Conservation (phyloP, 1,140 invertebrate species). For the Andricus grossulariae region DNA sequence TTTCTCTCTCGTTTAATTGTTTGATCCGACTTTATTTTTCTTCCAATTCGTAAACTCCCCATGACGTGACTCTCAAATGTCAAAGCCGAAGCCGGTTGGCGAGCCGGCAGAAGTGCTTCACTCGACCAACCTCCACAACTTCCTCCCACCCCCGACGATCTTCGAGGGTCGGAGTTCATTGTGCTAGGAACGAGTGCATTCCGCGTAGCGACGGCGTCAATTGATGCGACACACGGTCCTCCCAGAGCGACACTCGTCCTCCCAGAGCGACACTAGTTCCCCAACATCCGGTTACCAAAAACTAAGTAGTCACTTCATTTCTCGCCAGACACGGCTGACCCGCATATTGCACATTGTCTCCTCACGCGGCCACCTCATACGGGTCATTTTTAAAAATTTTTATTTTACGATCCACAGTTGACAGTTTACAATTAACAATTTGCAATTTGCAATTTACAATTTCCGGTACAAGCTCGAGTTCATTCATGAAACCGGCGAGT, state of each 20-base stretch:
- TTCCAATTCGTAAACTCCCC: background rate
- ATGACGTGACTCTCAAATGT: slow-evolving; percentile 18
- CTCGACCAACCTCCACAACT: slow-evolving; percentile 30
- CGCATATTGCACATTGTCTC: slow-evolving; percentile 3
- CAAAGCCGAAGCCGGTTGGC: slow-evolving; percentile 27
- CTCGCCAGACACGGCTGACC: background rate
- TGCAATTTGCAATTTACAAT: too few species aligned
- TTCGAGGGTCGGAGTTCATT: slow-evolving; percentile 68
- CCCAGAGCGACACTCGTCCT: background rate
- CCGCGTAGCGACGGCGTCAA: slow-evolving; percentile 49
- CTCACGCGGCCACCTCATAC: background rate
- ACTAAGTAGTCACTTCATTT: background rate
- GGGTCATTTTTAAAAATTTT: background rate
- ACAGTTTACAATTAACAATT: too few species aligned
- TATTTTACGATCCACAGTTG: too few species aligned
- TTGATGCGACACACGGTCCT: slow-evolving; percentile 24
- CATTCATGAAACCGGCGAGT: too few species aligned
- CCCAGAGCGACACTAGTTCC: slow-evolving; percentile 9
- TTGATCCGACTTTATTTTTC: background rate
- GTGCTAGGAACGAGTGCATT: slow-evolving; percentile 64
- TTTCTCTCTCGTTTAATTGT: background rate
- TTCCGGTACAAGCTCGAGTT: too few species aligned
- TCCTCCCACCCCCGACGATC: slow-evolving; percentile 27
- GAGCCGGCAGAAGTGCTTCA: slow-evolving; percentile 24
- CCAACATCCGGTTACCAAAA: slow-evolving; percentile 25